Base-by-base conservation (phyloP, 1,140 invertebrate genomes). In the Adoxophyes honmai region DNA sequence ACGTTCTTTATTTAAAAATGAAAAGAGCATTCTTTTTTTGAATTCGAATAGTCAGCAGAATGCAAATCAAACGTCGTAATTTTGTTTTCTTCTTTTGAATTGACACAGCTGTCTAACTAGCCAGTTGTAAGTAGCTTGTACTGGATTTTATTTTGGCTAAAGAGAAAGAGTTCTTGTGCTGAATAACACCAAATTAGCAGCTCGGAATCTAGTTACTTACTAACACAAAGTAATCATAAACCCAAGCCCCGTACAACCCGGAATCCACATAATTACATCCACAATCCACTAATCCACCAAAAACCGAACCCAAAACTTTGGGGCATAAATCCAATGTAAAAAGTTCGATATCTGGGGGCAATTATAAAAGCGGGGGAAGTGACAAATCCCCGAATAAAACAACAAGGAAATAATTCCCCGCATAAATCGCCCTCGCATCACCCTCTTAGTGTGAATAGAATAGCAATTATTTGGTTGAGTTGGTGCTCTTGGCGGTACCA, bases 381-480 rank as follows among this genome's bases (percentile, higher is more conserved):
- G 85, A 84, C 81, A 88, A 86, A 88, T 87, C 83, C 81, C 73
- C 83, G 76, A 84, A 88, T 90, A 88, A 90, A 90, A 88, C 86
- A 89, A 89, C 88, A 90, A 87, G 87, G 85, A 89, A 88, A 88
- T 89, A 88, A 89, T 89, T 89, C 82, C 74, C 72, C 61, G 61
- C 62, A 86, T 89, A 89, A 89, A 89, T 88, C 77, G 75, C 60
- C 68, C 37, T 48, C 44, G 21, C 54, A 37, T 34, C 53, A 13
- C 54, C 53, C 81, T 80, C 81, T 73, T 75, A 70, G 83, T 84
- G 81, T 87, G 88, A 90, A 90, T 89, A 80, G 88, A 86, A 89
- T 88, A 89, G 82, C 88, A 87, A 90, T 89, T 88, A 88, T 88
- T 81, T 85, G 84, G 79, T 81, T 84, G 79, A 86, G 73, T 82